Evolutionary conservation across 2,888 invertebrate species (phyloP).

Genomic region (Ligdia adustata): DNA sequence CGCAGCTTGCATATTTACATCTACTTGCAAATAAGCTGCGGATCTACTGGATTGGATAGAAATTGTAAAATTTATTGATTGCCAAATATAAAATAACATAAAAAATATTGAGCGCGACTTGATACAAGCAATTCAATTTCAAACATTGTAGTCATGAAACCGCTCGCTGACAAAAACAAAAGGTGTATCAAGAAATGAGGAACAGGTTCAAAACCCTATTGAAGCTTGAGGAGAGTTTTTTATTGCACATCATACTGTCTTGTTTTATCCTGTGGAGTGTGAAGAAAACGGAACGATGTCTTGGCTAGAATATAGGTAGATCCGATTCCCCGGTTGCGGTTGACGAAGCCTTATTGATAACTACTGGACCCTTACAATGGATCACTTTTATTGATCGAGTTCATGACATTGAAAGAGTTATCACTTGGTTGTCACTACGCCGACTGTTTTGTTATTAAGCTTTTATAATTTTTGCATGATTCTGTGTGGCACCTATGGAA

Average conservation of each 20-base stretch:
- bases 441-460: not conserved
- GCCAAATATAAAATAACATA: too few species aligned
- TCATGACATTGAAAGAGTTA: not conserved
- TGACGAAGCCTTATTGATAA: conserved; percentile 61
- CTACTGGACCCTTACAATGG: conserved; percentile 25
- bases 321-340: conserved; percentile 57
- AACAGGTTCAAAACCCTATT: conserved; percentile 59
- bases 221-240: conserved; percentile 42
- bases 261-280: conserved; percentile 30
- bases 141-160: conserved; percentile 35
- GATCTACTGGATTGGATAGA: too few species aligned
- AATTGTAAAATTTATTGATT: too few species aligned
- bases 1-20: too few species aligned
- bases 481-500: too few species aligned
- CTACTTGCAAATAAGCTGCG: too few species aligned
- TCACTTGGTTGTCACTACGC: not conserved
- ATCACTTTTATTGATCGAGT: conserved; percentile 1
- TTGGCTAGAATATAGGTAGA: conserved; percentile 31
- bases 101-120: too few species aligned
- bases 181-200: conserved; percentile 47
- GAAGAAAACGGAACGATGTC: conserved; percentile 42
- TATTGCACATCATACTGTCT: conserved; percentile 40
- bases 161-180: conserved; percentile 52
- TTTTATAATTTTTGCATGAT: not conserved
- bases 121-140: conserved; percentile 33